Evolutionary conservation across 2,888 invertebrate genomes (phyloP).

Genomic region (Congeria kusceri): DNA sequence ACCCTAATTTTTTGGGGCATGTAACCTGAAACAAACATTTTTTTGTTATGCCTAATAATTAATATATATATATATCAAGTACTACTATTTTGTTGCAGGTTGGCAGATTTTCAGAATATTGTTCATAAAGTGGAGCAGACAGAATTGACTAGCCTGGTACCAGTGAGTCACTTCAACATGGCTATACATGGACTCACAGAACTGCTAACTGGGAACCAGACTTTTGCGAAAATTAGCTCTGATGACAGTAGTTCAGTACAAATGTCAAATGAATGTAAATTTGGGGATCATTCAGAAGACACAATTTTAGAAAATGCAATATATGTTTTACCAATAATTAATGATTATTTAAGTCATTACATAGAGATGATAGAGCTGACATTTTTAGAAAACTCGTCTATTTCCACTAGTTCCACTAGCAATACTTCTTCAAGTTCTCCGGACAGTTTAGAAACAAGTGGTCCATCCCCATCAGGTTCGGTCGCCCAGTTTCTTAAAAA

Average conservation of each 20-base stretch:
- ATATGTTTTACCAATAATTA: conserved; percentile 72
- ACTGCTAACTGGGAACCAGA: conserved; percentile 42
- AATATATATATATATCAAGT: no score
- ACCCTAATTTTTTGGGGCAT: no score
- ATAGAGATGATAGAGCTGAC: conserved; percentile 66
- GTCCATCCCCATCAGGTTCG: conserved; percentile 74
- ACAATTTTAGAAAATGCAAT: conserved; percentile 57
- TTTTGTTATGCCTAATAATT: no score
- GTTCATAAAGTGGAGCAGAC: conserved; percentile 25
- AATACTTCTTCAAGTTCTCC: conserved; percentile 56
- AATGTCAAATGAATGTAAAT: no score
- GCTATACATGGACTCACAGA: conserved; percentile 66
- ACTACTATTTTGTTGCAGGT: conserved; percentile 31
- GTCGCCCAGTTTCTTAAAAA: conserved; percentile 69
- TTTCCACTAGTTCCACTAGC: conserved; percentile 34
- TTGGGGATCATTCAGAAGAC: no score
- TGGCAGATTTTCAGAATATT: conserved; percentile 51
- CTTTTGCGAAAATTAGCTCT: not conserved
- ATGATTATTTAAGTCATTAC: conserved; percentile 76
- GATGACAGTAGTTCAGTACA: no score
- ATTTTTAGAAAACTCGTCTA: conserved; percentile 32
- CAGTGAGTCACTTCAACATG: conserved; percentile 59
- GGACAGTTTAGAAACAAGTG: conserved; percentile 69
- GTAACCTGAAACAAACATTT: no score
- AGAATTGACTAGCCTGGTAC: conserved; percentile 45